These are phyloP conservation scores for Nesoenas mayeri DNA, from an alignment of 2,113 vertebrate species.

Conservation along the genomic window DNA sequence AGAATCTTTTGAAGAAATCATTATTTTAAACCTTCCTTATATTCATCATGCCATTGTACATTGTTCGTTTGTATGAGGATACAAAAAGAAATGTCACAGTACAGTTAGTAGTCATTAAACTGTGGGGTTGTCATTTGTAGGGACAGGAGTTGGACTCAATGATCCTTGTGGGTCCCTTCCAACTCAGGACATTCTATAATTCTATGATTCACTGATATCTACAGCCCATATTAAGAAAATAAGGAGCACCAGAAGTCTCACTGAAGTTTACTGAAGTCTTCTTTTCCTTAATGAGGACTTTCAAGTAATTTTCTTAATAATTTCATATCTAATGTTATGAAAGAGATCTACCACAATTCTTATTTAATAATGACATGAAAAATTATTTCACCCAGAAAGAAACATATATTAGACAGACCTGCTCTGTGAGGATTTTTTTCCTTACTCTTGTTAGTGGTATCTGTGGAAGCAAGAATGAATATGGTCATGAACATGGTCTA, in stretches of 20 bases:
- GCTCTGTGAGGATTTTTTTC: background rate
- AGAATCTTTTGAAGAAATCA: background rate
- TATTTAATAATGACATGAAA: background rate
- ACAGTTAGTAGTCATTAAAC: background rate
- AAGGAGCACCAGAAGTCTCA: background rate
- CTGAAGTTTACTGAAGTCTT: background rate
- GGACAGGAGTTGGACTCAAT: too few species aligned
- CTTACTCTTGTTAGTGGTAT: background rate
- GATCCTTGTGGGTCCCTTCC: too few species aligned
- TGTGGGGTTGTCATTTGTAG: too few species aligned
- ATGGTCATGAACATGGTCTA: accelerated
- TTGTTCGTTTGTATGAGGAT: background rate
- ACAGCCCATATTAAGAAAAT: background rate
- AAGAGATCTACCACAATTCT: background rate
- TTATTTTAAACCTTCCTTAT: background rate
- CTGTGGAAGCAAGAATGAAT: background rate
- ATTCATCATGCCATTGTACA: background rate
- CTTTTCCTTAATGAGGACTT: background rate
- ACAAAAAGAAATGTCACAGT: background rate
- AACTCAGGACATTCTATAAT: too few species aligned
- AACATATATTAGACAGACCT: background rate
- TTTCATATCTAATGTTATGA: background rate
- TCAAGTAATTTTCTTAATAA: background rate
- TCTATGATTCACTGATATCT: background rate
- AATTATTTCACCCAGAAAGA: background rate